phyloP scores from a whole-genome alignment of 2,888 invertebrate genomes.

The Lepeophtheirus nordmannii region DNA sequence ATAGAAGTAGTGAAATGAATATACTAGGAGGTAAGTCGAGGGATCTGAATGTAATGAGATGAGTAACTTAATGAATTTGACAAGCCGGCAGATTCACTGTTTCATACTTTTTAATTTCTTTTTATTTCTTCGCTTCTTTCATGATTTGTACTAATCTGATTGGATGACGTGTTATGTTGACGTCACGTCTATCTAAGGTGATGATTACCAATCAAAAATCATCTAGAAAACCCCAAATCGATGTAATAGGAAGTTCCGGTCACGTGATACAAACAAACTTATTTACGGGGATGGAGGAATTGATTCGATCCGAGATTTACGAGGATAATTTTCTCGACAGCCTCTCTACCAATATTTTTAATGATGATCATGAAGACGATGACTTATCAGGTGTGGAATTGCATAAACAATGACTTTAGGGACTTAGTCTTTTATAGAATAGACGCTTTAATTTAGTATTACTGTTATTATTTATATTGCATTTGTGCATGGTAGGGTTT shows the following conservation, averaged over 20 bases:
- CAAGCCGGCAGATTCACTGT: not conserved
- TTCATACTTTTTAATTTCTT: not conserved
- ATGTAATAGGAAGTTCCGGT: not conserved
- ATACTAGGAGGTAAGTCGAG: not conserved
- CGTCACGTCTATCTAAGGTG: not conserved
- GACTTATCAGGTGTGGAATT: not conserved
- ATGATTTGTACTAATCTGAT: constrained; percentile 6
- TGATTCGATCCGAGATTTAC: not conserved
- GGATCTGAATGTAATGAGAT: not conserved
- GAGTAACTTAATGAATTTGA: not conserved
- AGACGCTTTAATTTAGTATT: no score
- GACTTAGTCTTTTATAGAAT: no score
- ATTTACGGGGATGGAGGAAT: not conserved
- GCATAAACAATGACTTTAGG: not conserved
- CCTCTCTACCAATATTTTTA: not conserved
- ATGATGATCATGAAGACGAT: not conserved
- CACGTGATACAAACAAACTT: not conserved
- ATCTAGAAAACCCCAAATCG: not conserved
- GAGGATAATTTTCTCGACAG: not conserved
- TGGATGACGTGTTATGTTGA: not conserved
- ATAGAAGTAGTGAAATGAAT: not conserved
- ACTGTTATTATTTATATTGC: no score
- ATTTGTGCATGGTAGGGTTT: no score
- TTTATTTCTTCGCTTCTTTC: not conserved
- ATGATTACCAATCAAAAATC: not conserved